Conservation (phyloP, 2,888 invertebrate species). For the Eulithis prunata region DNA sequence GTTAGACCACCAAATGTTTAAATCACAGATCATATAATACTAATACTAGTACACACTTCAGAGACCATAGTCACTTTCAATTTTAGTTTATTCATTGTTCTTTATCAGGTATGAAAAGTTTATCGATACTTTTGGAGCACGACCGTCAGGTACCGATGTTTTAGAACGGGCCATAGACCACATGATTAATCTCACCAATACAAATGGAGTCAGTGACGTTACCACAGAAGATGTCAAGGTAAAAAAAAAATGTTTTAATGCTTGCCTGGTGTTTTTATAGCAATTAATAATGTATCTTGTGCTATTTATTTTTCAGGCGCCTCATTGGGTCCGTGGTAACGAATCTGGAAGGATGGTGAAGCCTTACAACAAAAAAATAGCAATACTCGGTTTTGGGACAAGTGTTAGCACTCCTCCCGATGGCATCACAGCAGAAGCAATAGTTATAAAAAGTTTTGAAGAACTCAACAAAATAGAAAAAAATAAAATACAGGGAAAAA, state of each 20-base stretch:
- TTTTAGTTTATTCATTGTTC: neutral
- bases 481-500: conserved; percentile 86
- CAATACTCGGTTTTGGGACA: conserved; percentile 87
- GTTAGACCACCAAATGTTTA: too few species aligned
- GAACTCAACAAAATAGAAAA: conserved; percentile 83
- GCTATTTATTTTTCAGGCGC: conserved; percentile 54
- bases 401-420: conserved; percentile 87
- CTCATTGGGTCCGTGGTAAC: conserved; percentile 83
- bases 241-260: conserved; percentile 23
- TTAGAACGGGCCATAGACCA: conserved; percentile 88
- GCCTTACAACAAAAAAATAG: conserved; percentile 85
- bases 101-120: conserved; percentile 58
- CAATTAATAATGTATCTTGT: neutral
- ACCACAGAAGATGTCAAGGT: conserved; percentile 86
- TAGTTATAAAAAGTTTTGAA: conserved; percentile 88
- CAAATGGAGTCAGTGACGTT: conserved; percentile 77
- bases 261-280: neutral
- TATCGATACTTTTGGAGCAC: conserved; percentile 84
- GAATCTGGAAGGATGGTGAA: conserved; percentile 86
- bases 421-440: conserved; percentile 88
- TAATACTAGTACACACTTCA: too few species aligned
- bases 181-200: conserved; percentile 71
- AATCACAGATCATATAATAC: too few species aligned
- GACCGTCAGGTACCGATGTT: conserved; percentile 84
- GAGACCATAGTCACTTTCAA: too few species aligned